Evolutionary conservation across 2,888 invertebrate species (phyloP), one percentile per base, ranked within the genome.

Genomic region (Eristalis tenax): DNA sequence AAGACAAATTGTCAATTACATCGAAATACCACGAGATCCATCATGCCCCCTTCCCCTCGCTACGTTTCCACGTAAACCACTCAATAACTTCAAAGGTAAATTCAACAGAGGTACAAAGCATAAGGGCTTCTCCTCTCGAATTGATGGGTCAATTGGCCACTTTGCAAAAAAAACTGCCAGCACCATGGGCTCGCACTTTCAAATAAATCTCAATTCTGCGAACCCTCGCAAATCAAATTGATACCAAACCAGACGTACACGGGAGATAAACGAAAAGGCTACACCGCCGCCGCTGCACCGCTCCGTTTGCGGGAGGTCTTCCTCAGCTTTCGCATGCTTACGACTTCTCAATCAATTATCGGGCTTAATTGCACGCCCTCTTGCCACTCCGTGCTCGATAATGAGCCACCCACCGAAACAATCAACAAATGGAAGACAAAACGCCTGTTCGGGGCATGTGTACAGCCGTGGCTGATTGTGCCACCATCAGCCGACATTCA

Each of bases 361-460:
- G 56, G 57, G 35, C 56, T 78, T 78, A 69, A 70, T 71, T 78
- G 64, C 69, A 64, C 28, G 6, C 22, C 26, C 63, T 56, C 38
- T 18, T 40, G 40, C 18, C 6, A 38, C 22, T 13, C 13, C 18
- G n/a, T 6, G 4, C 35, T 0, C 26, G 50, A 13, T 57, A 18
- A 13, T 35, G 18, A 63, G 23, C 28, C 43, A 18, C 66, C 76
- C 35, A 50, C 35, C 76, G 61, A 69, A 71, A 78, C 70, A 78
- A 78, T 78, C 70, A 78, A 65, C 78, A 65, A 78, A 70, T 63
- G 70, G 57, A 70, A 57, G 13, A 10, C 78, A 15, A 70, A 64
- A 64, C 63, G 38, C 35, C 50, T 32, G 18, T 22, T 18, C 35
- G 35, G 22, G 23, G 4, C 59, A 15, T 59, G 8, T 59, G 59